Conservation (phyloP, 1,140 invertebrate genomes). For the Holotrichia oblita region DNA sequence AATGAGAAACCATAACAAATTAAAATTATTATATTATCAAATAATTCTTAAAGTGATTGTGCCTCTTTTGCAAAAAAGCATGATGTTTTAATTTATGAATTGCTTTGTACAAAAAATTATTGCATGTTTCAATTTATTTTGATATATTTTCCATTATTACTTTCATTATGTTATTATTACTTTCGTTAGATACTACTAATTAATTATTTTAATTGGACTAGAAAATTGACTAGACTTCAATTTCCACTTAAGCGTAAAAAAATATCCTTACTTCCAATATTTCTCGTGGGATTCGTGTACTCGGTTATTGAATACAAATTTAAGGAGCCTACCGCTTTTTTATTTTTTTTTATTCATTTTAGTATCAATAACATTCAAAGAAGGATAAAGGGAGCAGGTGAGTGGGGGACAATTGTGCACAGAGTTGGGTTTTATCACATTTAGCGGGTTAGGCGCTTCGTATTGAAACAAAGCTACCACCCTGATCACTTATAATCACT, state of each 20-base stretch:
- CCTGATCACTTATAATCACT: conserved; percentile 33
- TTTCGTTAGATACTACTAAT: conserved; percentile 10
- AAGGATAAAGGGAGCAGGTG: neutral
- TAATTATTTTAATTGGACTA: conserved; percentile 42
- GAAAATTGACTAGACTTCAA: conserved; percentile 47
- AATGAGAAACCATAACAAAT: neutral
- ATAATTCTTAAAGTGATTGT: conserved; percentile 53
- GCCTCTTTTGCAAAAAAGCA: conserved; percentile 47
- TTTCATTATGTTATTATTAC: conserved; percentile 35
- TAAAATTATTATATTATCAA: neutral
- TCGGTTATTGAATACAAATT: neutral
- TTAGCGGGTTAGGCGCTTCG: conserved; percentile 4
- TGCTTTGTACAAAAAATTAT: conserved; percentile 46
- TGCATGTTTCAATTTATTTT: conserved; percentile 45
- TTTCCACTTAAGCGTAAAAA: neutral
- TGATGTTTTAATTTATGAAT: conserved; percentile 19
- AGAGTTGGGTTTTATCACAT: conserved; percentile 21
- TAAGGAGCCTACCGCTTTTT: conserved; percentile 30
- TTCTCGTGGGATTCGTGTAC: conserved; percentile 6
- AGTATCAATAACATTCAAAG: conserved; percentile 2
- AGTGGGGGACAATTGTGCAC: conserved; percentile 23
- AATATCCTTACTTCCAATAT: neutral
- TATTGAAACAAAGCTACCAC: conserved; percentile 13
- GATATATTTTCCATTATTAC: conserved; percentile 51
- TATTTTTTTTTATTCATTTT: neutral